A percentile compares a stretch with the other conserved stretches of the same genome.
Conservation (phyloP, 2,797 vertebrate genomes). For the Helarctos malayanus region DNA sequence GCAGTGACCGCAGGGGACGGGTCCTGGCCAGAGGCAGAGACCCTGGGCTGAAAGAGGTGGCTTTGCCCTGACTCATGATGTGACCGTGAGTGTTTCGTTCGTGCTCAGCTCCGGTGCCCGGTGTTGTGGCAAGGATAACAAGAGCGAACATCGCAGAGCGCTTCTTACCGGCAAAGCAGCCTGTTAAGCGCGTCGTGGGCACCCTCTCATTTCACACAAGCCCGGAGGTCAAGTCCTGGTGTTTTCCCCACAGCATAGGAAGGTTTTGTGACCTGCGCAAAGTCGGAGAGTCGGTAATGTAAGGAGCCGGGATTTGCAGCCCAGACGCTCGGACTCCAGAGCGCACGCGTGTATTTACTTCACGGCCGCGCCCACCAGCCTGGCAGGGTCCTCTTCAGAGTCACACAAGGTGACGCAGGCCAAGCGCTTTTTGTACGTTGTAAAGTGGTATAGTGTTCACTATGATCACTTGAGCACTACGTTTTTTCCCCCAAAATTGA, state of each 20-base stretch:
- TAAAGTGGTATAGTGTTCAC: neutral
- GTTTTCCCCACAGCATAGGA: neutral
- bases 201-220: neutral
- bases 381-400: fast-evolving
- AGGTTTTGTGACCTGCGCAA: neutral
- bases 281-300: neutral
- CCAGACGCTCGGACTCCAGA: neutral
- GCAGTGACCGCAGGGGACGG: neutral
- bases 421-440: neutral
- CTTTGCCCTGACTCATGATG: neutral
- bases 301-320: neutral
- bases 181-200: neutral
- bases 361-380: fast-evolving
- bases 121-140: neutral
- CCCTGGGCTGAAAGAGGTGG: neutral
- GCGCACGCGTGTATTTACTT: neutral
- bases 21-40: neutral
- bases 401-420: neutral
- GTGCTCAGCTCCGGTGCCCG: neutral
- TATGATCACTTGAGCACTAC: neutral
- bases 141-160: neutral
- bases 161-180: neutral
- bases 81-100: neutral
- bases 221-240: neutral
- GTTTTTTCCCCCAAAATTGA: neutral